Conservation (phyloP, 1,140 invertebrate species). For the Sminthurinus signatus region DNA sequence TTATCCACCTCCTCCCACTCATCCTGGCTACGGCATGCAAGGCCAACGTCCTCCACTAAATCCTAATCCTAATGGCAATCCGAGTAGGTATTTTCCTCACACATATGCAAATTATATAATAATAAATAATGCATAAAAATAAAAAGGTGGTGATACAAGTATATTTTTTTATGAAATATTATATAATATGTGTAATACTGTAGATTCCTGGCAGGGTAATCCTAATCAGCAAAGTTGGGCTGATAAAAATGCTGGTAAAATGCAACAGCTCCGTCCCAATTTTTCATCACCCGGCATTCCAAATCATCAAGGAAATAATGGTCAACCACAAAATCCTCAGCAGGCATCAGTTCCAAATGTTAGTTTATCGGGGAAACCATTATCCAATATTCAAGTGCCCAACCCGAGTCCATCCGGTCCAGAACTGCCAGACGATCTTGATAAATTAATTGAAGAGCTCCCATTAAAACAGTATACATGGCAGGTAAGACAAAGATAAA, state of each 20-base stretch:
- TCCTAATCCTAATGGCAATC: too few species aligned
- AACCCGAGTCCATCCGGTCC: neutral
- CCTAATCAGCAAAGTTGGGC: neutral
- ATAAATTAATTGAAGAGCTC: neutral
- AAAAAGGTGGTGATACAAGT: too few species aligned
- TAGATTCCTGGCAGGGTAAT: neutral
- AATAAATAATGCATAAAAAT: too few species aligned
- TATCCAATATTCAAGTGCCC: neutral
- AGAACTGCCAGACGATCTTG: neutral
- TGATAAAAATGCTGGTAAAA: neutral
- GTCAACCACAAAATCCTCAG: too few species aligned
- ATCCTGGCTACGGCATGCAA: too few species aligned
- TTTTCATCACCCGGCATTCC: too few species aligned
- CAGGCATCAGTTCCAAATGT: neutral
- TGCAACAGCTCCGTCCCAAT: neutral
- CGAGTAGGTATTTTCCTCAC: too few species aligned
- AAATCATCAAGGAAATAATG: too few species aligned
- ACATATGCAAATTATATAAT: too few species aligned
- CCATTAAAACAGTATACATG: conserved; percentile 2
- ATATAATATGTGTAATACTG: too few species aligned
- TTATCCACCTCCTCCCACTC: neutral
- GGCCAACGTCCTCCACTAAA: too few species aligned
- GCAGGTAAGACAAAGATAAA: conserved; percentile 5
- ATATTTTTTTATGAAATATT: too few species aligned
- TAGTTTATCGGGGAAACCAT: neutral